These are phyloP conservation scores for Echinarachnius parma DNA, from an alignment of 53 echinoderm and acorn worm species.

Conservation along the genomic window DNA sequence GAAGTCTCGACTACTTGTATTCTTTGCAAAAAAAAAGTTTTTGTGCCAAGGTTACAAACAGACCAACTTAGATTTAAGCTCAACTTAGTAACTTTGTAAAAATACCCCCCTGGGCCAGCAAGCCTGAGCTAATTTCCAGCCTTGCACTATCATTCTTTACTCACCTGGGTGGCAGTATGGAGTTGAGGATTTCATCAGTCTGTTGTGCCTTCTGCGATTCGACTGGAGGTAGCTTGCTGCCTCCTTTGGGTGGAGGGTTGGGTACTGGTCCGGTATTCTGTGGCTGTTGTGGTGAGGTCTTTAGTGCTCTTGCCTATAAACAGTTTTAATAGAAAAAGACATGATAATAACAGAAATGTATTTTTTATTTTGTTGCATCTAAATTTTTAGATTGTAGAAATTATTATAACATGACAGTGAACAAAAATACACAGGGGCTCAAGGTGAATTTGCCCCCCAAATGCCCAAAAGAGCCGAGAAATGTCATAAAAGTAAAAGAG, in stretches of 20 bases:
- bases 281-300: slow-evolving; percentile 83
- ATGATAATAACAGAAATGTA: not conserved
- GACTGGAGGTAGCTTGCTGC: slow-evolving; percentile 92
- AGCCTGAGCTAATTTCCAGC: not conserved
- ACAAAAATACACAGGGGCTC: no score
- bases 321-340: no score
- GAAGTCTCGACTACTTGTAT: no score
- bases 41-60: not conserved
- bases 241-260: slow-evolving; percentile 93
- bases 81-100: no score
- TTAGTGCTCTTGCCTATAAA: slow-evolving; percentile 84
- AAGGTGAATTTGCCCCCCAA: no score
- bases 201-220: slow-evolving; percentile 98
- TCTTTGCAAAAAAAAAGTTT: no score
- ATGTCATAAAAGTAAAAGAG: no score
- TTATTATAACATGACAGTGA: no score
- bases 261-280: slow-evolving; percentile 91
- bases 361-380: no score
- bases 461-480: no score
- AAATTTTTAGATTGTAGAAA: no score
- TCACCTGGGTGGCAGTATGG: slow-evolving; percentile 94
- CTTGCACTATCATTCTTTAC: not conserved
- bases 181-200: slow-evolving; percentile 97
- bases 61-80: not conserved
- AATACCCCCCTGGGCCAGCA: not conserved